Evolutionary conservation across 2,888 invertebrate genomes (phyloP).

Genomic region (Exocentrus adspersus): DNA sequence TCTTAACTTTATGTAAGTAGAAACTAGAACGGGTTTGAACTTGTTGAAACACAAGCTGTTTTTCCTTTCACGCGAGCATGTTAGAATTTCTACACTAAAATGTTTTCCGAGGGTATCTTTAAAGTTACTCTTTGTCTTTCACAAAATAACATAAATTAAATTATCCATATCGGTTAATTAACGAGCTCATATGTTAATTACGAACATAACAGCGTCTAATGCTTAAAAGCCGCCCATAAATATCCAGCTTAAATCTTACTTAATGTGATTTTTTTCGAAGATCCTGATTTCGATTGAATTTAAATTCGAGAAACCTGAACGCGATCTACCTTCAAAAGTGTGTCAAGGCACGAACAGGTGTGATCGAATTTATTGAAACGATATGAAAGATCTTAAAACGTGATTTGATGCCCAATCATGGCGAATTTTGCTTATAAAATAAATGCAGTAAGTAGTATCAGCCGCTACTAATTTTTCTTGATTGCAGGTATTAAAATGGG

Average conservation of each 20-base stretch:
- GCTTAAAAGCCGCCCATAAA: background rate
- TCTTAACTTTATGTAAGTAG: no score
- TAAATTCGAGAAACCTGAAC: background rate
- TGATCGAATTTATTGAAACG: slow-evolving; percentile 1
- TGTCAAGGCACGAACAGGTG: background rate
- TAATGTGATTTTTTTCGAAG: background rate
- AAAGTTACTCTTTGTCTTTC: no score
- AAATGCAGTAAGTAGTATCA: no score
- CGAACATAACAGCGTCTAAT: background rate
- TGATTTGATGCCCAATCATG: no score
- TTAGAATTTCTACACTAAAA: no score
- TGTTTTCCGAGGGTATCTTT: no score
- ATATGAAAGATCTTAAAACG: background rate
- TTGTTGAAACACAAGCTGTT: no score
- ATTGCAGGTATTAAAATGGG: slow-evolving; percentile 32
- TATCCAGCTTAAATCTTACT: background rate
- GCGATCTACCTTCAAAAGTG: background rate
- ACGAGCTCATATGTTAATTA: background rate
- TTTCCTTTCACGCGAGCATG: no score
- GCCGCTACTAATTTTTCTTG: slow-evolving; percentile 10
- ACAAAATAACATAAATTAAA: no score
- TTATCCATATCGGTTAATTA: no score
- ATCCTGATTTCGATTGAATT: background rate
- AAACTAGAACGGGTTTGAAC: no score
- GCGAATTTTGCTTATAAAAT: no score